Evolutionary conservation across 2,797 vertebrate genomes (phyloP), one percentile per base, ranked within the genome.

Genomic region (Coracias cyanogaster): DNA sequence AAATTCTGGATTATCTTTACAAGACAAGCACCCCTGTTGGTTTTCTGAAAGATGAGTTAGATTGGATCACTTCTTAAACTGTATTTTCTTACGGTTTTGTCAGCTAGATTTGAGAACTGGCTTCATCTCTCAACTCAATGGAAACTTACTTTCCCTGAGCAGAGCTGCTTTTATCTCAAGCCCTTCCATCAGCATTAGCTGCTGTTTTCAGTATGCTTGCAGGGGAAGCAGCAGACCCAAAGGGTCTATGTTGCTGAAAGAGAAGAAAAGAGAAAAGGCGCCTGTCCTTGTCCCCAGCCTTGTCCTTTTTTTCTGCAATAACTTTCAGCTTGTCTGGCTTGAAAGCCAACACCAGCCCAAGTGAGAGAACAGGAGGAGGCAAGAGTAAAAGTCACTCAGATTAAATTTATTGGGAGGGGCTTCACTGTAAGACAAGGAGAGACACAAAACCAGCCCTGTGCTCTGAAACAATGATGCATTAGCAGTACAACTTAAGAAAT

Each of bases 391-490:
- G 81, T 82, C 60, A 31, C 25, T 90, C 37, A 19, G 52, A 86
- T 78, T 18, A 39, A 83, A 85, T 45, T 87, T 55, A 19, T 1
- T 52, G 70, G 28, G 35, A 33, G n/a, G 22, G 11, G 25, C 35
- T 84, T 89, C n/a, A 4, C 25, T 79, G 26, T 48, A 69, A 73
- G 35, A 37, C 37, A 61, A 88, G 58, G 62, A 60, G 29, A 91
- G 22, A 82, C 54, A 88, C 6, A 43, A 93, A 84, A 89, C 0
- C 80, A 89, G 66, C 62, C 74, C 52, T 93, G 83, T 94, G 70
- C 74, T 82, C 90, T 90, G 77, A 62, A 92, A 86, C 67, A 24
- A 25, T 82, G 61, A 66, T 62, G 81, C 90, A 93, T 90, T 96
- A 92, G 45, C 60, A 77, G 45, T 26, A 46, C 29, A 77, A 77